phyloP scores from a whole-genome alignment of 2,113 vertebrate species.

The Brachyhypopomus gauderio region DNA sequence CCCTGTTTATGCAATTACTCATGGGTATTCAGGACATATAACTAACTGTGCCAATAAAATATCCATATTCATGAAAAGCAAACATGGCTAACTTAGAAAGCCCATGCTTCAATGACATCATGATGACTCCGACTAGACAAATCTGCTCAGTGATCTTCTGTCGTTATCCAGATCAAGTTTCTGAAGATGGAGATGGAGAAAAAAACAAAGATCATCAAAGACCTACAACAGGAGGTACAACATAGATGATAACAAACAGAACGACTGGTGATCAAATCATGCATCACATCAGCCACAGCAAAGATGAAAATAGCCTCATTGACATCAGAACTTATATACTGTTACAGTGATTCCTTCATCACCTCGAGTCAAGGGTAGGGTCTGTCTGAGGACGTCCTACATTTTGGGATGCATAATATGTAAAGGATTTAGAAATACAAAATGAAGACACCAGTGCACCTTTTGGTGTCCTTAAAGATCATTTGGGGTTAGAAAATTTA shows the following conservation, averaged over 20 bases:
- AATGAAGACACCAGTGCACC: neutral
- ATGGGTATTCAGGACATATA: neutral
- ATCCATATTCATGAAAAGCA: neutral
- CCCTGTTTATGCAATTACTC: neutral
- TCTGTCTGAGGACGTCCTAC: neutral
- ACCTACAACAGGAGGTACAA: conserved; percentile 94
- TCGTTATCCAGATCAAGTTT: conserved; percentile 85
- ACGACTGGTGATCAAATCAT: neutral
- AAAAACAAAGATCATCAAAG: conserved; percentile 96
- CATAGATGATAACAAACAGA: neutral
- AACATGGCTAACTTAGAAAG: neutral
- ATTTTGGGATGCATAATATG: neutral
- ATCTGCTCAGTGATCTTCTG: neutral
- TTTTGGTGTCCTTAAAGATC: neutral
- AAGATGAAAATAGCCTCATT: neutral
- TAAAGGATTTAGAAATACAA: neutral
- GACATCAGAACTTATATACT: too few relatives aligned
- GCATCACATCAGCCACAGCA: neutral
- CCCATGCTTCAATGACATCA: neutral
- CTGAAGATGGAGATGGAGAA: conserved; percentile 97
- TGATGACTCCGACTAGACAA: neutral
- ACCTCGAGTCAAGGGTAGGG: neutral
- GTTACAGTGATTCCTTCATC: neutral
- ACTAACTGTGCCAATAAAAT: too few relatives aligned
- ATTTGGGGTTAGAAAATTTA: neutral